phyloP scores from a whole-genome alignment of 2,113 vertebrate species.

The Gallinago undulata region DNA sequence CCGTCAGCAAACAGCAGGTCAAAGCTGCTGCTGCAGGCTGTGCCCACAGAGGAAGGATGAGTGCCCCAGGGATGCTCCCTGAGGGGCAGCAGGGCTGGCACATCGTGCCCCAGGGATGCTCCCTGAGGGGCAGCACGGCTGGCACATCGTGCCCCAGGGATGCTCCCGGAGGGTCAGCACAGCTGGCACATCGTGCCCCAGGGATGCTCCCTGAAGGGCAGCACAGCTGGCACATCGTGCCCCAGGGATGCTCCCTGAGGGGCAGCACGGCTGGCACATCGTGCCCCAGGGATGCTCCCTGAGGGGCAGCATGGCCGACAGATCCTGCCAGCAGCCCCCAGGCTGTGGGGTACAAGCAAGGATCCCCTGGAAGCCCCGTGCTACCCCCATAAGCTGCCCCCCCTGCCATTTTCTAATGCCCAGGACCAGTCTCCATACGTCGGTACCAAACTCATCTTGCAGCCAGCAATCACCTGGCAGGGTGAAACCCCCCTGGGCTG shows the following conservation, averaged over 20 bases:
- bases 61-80: neutral
- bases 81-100: neutral
- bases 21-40: neutral
- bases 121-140: too few species aligned
- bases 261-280: too few species aligned
- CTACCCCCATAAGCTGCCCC: neutral
- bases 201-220: neutral
- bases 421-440: neutral
- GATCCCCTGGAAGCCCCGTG: neutral
- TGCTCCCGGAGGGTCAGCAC: too few species aligned
- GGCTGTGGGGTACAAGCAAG: neutral
- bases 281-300: neutral
- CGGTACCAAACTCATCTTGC: neutral
- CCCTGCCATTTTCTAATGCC: neutral
- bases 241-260: too few species aligned
- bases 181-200: neutral
- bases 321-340: neutral
- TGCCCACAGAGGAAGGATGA: neutral
- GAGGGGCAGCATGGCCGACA: rapidly evolving
- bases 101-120: too few species aligned
- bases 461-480: neutral
- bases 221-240: too few species aligned
- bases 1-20: rapidly evolving
- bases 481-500: neutral
- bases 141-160: too few species aligned